phyloP scores from a whole-genome alignment of 2,797 vertebrate species.

The Avahi laniger region DNA sequence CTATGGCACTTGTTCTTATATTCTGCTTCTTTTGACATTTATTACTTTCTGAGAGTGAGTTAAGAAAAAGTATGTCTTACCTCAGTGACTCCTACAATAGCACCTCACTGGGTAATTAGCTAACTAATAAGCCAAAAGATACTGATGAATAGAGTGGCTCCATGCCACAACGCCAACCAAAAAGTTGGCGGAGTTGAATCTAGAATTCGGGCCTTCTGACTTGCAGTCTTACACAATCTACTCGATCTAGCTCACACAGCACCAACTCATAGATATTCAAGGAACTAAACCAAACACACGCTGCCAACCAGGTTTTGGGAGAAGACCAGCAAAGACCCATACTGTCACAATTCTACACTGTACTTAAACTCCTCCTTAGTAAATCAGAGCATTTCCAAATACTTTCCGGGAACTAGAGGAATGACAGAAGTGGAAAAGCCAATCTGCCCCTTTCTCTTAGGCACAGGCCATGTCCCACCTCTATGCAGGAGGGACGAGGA shows the following conservation, averaged over 20 bases:
- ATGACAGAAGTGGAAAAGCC: background rate
- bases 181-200: background rate
- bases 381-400: constrained; percentile 20
- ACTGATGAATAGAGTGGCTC: background rate
- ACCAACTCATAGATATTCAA: background rate
- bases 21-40: background rate
- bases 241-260: background rate
- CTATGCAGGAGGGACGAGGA: background rate
- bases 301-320: background rate
- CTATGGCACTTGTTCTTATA: background rate
- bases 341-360: background rate
- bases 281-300: constrained; percentile 18
- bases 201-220: constrained; percentile 38
- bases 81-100: background rate
- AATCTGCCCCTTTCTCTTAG: background rate
- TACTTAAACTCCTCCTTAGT: background rate
- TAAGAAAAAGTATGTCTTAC: background rate
- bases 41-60: background rate
- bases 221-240: background rate
- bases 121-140: background rate
- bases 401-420: background rate
- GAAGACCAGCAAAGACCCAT: background rate
- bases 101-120: background rate
- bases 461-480: background rate
- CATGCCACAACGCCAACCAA: background rate